phyloP scores from a whole-genome alignment of 2,113 vertebrate genomes.

The Cephalopterus ornatus region DNA sequence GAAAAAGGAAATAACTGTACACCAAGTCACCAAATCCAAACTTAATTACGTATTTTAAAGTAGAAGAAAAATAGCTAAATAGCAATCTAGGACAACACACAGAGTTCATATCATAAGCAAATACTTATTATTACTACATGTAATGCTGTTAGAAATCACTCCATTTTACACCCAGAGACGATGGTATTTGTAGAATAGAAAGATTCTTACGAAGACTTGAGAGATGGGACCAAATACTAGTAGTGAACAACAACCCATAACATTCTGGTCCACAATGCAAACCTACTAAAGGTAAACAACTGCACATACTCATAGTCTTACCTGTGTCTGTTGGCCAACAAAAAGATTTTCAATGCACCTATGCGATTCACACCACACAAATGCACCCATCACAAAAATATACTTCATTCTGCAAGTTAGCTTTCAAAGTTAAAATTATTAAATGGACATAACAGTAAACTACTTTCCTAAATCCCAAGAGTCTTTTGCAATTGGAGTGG shows the following conservation, averaged over 20 bases:
- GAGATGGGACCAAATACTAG: accelerated
- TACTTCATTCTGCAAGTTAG: background rate
- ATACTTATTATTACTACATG: background rate
- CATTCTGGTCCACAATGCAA: background rate
- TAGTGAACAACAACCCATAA: background rate
- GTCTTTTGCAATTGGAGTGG: background rate
- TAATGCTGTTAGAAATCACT: background rate
- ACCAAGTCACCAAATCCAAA: background rate
- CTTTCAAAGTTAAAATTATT: background rate
- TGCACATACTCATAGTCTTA: background rate
- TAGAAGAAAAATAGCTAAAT: background rate
- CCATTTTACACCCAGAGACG: background rate
- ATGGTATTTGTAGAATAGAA: background rate
- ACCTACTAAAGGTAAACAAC: background rate
- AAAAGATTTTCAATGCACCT: background rate
- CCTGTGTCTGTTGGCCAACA: background rate
- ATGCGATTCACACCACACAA: background rate
- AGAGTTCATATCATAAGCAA: background rate
- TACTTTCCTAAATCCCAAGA: background rate
- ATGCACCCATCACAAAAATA: background rate
- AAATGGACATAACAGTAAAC: background rate
- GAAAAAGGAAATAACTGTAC: background rate
- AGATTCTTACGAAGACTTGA: background rate
- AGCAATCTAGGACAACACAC: background rate
- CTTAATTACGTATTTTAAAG: background rate